phyloP scores from a whole-genome alignment of 1,140 invertebrate species.

The Sminthurides bifidus region DNA sequence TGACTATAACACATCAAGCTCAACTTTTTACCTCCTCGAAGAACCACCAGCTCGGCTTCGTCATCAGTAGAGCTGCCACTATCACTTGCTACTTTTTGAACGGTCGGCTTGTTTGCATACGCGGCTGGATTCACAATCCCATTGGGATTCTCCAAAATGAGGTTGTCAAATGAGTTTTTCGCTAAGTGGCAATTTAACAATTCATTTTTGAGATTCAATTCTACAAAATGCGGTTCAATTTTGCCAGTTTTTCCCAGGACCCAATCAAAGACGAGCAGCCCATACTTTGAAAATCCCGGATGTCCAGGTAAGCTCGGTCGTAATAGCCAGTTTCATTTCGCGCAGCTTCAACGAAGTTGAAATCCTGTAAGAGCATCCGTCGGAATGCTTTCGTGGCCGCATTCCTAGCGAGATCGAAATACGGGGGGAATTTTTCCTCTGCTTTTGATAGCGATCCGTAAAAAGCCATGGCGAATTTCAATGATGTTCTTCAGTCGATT shows the following conservation, averaged over 20 bases:
- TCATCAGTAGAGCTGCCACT: no score
- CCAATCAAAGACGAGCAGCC: no score
- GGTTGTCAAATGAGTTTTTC: conserved; percentile 1
- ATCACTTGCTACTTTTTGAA: no score
- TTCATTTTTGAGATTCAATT: no score
- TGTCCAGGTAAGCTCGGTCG: conserved; percentile 11
- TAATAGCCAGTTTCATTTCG: conserved; percentile 19
- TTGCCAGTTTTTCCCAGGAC: no score
- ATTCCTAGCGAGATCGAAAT: not conserved
- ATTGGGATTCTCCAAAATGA: conserved; percentile 15
- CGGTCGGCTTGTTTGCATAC: conserved; percentile 4
- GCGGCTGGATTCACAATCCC: conserved; percentile 22
- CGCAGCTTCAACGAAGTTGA: conserved; percentile 20
- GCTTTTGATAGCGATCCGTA: not conserved
- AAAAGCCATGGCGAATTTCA: not conserved
- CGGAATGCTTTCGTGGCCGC: not conserved
- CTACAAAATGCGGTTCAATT: no score
- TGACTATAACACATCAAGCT: no score
- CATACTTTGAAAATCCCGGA: conserved; percentile 15
- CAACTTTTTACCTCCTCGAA: no score
- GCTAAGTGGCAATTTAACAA: no score
- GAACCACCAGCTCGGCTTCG: no score
- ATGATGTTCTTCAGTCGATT: not conserved
- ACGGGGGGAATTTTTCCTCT: not conserved
- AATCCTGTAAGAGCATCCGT: conserved; percentile 7